Evolutionary conservation across 1,140 invertebrate species (phyloP).

Genomic region (Lepidurus apus): DNA sequence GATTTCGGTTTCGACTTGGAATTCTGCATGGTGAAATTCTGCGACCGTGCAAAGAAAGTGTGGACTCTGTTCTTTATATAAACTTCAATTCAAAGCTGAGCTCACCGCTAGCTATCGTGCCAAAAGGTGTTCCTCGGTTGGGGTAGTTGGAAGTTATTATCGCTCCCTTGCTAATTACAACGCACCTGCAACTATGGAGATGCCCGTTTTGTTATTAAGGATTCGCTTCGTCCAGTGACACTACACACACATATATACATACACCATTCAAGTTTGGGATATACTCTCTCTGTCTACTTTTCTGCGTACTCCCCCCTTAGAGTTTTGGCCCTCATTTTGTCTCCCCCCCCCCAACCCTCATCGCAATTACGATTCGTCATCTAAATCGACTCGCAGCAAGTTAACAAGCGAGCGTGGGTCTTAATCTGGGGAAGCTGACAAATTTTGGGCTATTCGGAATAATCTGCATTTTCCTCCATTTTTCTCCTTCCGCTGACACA

Average conservation of each 20-base stretch:
- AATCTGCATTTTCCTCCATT: not conserved
- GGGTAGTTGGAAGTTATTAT: not conserved
- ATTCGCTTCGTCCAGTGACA: not conserved
- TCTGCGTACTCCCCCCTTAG: not conserved
- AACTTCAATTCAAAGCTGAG: no score
- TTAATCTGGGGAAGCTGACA: no score
- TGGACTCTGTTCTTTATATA: not conserved
- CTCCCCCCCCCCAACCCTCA: no score
- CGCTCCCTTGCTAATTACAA: not conserved
- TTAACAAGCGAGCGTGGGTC: no score
- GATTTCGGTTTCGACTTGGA: not conserved
- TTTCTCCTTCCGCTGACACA: constrained; percentile 17
- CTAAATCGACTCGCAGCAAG: no score
- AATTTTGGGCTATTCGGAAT: no score
- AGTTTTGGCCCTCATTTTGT: no score
- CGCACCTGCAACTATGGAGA: constrained; percentile 12
- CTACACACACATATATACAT: not conserved
- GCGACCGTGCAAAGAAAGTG: not conserved
- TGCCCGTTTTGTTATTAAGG: not conserved
- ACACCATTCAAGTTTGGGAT: not conserved
- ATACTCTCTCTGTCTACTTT: not conserved
- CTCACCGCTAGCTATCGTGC: not conserved
- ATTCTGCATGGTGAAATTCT: not conserved
- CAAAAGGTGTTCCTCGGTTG: not conserved
- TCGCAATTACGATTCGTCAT: no score